Base-by-base conservation (phyloP, 2,888 invertebrate genomes). In the Chromoteleia sp. region DNA sequence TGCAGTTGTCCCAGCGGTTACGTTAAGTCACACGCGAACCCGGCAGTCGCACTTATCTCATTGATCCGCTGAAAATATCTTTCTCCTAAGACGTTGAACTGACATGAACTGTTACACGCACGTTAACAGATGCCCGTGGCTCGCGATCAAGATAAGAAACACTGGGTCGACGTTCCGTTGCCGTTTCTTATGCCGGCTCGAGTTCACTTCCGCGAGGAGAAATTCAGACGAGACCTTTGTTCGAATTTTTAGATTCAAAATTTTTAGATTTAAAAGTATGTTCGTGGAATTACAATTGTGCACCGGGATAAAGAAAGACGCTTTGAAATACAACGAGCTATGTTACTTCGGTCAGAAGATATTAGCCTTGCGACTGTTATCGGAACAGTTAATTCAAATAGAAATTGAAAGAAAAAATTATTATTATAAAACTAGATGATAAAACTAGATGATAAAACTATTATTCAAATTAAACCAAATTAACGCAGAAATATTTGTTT, bases 11-110 rank as follows among this genome's bases (percentile, higher is more conserved):
- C 10, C 52, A 19, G 19, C 52, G 33, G 68, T 79, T 70, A 80
- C 70, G 74, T 80, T 63, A 50, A 68, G 68, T 80, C 70, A 63
- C 68, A 59, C 71, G 36, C 61, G 25, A 43, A 48, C 17, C 70
- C 48, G 56, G 45, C 59, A 71, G 54, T 30, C 17, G 30, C 33
- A 45, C 59, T 67, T 73, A 79, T 73, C 73, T 79, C 78, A 79
- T 65, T 73, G 71, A 73, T 71, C 59, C 43, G 29, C 36, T 68
- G 48, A 14, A 71, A 65, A 71, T 65, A 52, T 71, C 63, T 63
- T 56, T 63, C 48, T 36, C 41, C 15, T 17, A 15, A 33, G 63
- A 73, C 45, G 45, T 19, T 56, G 63, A 63, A 41, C 59, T 7
- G 17, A 50, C 50, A n/a, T 45, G 39, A 19, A 14, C 48, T 48